Evolutionary conservation across 2,113 vertebrate species (phyloP).

Genomic region (Microcebus ravelobensis): DNA sequence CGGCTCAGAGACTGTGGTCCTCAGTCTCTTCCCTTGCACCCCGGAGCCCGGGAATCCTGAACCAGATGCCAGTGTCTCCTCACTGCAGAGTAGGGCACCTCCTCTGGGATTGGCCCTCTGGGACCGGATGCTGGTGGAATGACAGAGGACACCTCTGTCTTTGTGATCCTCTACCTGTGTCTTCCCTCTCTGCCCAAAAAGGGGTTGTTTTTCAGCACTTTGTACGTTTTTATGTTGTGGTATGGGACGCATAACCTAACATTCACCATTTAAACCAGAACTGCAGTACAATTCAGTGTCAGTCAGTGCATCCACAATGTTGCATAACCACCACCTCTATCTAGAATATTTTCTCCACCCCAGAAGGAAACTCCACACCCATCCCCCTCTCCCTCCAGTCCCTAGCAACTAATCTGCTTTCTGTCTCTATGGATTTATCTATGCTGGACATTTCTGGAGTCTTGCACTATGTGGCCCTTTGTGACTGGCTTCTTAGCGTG

Average conservation of each 20-base stretch:
- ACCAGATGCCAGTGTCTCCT: not conserved
- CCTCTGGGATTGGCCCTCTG: not conserved
- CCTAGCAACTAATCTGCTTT: not conserved
- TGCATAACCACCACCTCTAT: not conserved
- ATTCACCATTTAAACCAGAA: slow-evolving; percentile 1
- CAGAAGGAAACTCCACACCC: not conserved
- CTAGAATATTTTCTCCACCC: not conserved
- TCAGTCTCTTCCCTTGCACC: slow-evolving; percentile 75
- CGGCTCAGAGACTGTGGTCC: slow-evolving; percentile 68
- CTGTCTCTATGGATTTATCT: not conserved
- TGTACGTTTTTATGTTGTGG: not conserved
- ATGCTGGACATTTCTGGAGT: not conserved
- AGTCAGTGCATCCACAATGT: not conserved
- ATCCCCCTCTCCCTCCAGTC: too few relatives aligned
- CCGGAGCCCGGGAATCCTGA: slow-evolving; percentile 59
- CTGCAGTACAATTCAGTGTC: not conserved
- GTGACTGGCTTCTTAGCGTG: not conserved
- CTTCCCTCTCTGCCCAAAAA: not conserved
- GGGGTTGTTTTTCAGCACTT: not conserved
- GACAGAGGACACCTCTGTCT: not conserved
- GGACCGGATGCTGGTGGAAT: not conserved
- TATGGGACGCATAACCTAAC: not conserved
- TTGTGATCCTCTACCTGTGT: not conserved
- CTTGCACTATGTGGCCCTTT: too few relatives aligned
- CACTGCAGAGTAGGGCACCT: slow-evolving; percentile 60